Evolutionary conservation across 30 jellyfish, hydroid and myxozoan species (phyloP), one percentile per base, ranked within the genome.

Genomic region (Turritopsis dohrnii): DNA sequence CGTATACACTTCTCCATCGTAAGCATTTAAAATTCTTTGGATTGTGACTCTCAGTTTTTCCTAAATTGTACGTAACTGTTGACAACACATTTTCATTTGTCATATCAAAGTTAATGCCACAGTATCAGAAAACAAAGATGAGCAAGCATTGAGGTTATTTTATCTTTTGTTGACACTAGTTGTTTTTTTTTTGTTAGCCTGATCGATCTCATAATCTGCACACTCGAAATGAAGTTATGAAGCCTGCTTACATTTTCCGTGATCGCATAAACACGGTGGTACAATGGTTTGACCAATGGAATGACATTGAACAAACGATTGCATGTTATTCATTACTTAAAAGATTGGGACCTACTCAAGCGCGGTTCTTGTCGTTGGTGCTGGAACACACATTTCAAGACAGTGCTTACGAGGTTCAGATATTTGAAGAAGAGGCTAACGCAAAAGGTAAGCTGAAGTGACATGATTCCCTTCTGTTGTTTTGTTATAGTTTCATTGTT

Each of bases 211-310:
- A 81, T 20, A 65, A 86, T 31, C 88, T 86, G 8, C 86, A 65
- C 52, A 85, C 97, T 25, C 96, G 97, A 13, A 94, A 92, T 73
- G 99, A 88, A 71, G 91, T 86, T 53, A 94, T 89, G 99, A 94
- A 94, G 86, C 99, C 99, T 29, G 99, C 96, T 19, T 94, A 89
- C 31, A 94, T 94, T 24, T 94, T 94, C 83, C 96, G 99, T 81
- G 99, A 94, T 75, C 99, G 85, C 69, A 92, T 94, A 28, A 94
- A 94, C 85, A 91, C 93, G 27, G 99, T 94, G 16, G 94, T 86
- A 28, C 97, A 94, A 19, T 94, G 99, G 99, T 94, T 94, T 72
- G 96, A 90, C 88, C 94, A 94, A 60, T 94, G 99, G 99, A 94
- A 94, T 79, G 99, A 94, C 69, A 86, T 94, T 65, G 99, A 94